Percentiles rank a stretch among this genome's conserved stretches.
Evolutionary conservation across 1,140 invertebrate species (phyloP).

Genomic region (Spodoptera litura): DNA sequence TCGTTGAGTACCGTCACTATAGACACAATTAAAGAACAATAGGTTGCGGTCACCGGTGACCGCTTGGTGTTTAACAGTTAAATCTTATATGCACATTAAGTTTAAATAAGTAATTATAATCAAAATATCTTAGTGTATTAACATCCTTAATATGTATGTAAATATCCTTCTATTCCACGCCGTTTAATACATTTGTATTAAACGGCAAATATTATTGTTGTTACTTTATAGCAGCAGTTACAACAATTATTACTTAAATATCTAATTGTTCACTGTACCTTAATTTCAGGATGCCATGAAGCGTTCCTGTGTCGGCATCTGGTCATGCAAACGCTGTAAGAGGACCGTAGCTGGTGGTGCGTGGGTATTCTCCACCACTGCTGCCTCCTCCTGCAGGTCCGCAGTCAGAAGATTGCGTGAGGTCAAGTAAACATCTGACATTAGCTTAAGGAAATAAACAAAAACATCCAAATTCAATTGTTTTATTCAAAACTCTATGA

Average conservation of each 20-base stretch:
- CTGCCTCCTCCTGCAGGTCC: conserved; percentile 97
- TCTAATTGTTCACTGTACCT: neutral
- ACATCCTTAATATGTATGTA: too few species aligned
- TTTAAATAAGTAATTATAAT: too few species aligned
- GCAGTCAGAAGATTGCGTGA: conserved; percentile 98
- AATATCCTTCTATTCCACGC: too few species aligned
- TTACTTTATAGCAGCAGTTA: neutral
- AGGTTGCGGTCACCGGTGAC: too few species aligned
- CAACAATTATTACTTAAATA: too few species aligned
- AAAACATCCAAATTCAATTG: conserved; percentile 62
- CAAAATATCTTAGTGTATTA: too few species aligned
- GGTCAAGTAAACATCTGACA: conserved; percentile 92
- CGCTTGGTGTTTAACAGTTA: too few species aligned
- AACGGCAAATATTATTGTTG: too few species aligned
- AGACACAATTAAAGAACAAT: too few species aligned
- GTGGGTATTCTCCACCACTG: conserved; percentile 98
- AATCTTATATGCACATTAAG: too few species aligned
- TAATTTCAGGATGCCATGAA: conserved; percentile 97
- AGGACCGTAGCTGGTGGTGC: conserved; percentile 98
- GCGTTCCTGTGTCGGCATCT: conserved; percentile 98
- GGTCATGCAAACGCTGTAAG: conserved; percentile 98
- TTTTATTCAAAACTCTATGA: conserved; percentile 54
- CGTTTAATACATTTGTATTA: too few species aligned
- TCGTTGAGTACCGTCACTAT: too few species aligned
- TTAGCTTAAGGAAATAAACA: conserved; percentile 80